phyloP scores from a whole-genome alignment of 1,140 invertebrate genomes.

The Drosophila burlai region DNA sequence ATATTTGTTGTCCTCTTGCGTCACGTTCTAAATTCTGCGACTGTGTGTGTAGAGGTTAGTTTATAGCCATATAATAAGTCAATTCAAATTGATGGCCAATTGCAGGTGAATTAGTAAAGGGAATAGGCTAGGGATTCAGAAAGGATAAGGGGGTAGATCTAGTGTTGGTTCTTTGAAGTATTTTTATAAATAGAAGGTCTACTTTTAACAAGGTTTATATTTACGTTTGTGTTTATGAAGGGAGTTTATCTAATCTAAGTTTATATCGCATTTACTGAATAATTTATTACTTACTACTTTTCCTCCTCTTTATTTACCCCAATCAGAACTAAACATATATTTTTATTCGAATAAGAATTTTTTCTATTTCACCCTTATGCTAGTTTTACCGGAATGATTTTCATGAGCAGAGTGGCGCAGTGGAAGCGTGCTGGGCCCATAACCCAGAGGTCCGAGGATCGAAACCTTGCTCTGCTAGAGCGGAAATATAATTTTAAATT shows the following conservation, averaged over 20 bases:
- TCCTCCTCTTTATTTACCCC: neutral
- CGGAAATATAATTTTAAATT: too few relatives aligned
- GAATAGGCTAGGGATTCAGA: neutral
- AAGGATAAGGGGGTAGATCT: neutral
- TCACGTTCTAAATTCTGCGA: constrained; percentile 44
- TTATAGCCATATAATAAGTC: constrained; percentile 28
- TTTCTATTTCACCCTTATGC: neutral
- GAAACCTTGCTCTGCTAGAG: constrained; percentile 96
- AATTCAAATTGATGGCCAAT: constrained; percentile 29
- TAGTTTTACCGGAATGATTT: accelerated
- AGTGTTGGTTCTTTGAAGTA: neutral
- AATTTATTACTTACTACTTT: neutral
- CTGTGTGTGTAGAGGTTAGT: constrained; percentile 16
- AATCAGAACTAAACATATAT: neutral
- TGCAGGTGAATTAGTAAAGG: neutral
- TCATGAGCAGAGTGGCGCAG: constrained; percentile 96
- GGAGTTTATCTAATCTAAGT: neutral
- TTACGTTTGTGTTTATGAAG: neutral
- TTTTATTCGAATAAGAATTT: neutral
- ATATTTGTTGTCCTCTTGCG: constrained; percentile 30
- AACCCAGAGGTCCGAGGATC: constrained; percentile 99
- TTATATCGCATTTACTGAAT: too few relatives aligned
- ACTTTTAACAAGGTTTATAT: neutral
- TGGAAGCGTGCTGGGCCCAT: constrained; percentile 99
- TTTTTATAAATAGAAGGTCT: neutral